Evolutionary conservation across 2,888 invertebrate genomes (phyloP).

Genomic region (Saturnia japonica): DNA sequence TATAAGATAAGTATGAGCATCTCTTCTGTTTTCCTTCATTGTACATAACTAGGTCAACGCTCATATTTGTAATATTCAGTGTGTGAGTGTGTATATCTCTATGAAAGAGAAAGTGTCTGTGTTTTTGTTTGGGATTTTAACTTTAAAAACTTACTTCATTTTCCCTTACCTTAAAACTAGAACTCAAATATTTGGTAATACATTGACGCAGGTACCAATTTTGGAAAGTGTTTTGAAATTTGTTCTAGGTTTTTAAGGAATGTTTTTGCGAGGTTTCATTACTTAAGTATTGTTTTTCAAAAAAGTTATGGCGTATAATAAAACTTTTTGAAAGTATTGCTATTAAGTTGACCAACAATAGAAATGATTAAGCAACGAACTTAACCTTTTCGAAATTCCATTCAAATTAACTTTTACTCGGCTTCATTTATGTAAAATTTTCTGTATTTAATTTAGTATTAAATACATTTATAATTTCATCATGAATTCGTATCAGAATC

Average conservation of each 20-base stretch:
- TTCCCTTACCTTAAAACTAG: slow-evolving; percentile 39
- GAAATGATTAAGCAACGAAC: background rate
- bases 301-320: background rate
- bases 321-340: background rate
- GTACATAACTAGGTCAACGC: slow-evolving; percentile 36
- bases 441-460: too few relatives aligned
- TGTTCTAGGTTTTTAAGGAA: background rate
- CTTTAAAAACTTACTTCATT: slow-evolving; percentile 47
- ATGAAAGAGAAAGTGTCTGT: slow-evolving; percentile 54
- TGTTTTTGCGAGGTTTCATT: background rate
- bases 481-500: too few relatives aligned
- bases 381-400: too few relatives aligned
- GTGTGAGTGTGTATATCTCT: slow-evolving; percentile 36
- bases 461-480: too few relatives aligned
- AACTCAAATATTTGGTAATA: background rate
- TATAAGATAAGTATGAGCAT: background rate
- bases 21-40: background rate
- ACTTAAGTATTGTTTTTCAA: background rate
- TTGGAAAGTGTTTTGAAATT: background rate
- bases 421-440: too few relatives aligned
- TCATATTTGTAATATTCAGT: slow-evolving; percentile 40
- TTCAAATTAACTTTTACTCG: too few relatives aligned
- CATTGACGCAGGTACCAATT: background rate
- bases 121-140: slow-evolving; percentile 46
- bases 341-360: background rate